Evolutionary conservation across 2,888 invertebrate genomes (phyloP).

Genomic region (Thymelicus acteon): DNA sequence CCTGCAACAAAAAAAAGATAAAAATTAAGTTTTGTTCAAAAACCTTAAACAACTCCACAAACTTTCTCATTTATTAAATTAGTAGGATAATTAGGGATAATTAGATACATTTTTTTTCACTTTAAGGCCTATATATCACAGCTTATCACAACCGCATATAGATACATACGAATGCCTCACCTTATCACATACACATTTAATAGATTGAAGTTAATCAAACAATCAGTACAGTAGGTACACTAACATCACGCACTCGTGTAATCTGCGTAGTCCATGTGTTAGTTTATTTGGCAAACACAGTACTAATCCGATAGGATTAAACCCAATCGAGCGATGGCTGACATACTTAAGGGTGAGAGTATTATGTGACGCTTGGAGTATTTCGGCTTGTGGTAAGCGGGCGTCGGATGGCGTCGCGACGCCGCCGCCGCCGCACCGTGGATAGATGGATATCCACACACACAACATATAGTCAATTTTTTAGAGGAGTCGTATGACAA

Average conservation of each 20-base stretch:
- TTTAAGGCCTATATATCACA: too few relatives aligned
- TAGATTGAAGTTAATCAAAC: not conserved
- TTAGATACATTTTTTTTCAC: too few relatives aligned
- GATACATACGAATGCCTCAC: too few relatives aligned
- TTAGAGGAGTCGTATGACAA: too few relatives aligned
- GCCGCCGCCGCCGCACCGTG: not conserved
- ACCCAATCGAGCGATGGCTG: constrained; percentile 5
- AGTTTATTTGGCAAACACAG: constrained; percentile 11
- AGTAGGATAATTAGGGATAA: too few relatives aligned
- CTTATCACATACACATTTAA: not conserved
- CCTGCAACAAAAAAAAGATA: not conserved
- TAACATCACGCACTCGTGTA: not conserved
- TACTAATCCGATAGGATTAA: constrained; percentile 7
- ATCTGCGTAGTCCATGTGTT: constrained; percentile 2
- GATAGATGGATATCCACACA: too few relatives aligned
- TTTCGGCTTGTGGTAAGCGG: not conserved
- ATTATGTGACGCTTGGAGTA: not conserved
- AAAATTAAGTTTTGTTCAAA: too few relatives aligned
- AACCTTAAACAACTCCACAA: too few relatives aligned
- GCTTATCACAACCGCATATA: too few relatives aligned
- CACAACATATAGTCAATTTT: too few relatives aligned
- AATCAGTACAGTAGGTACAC: not conserved
- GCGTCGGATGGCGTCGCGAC: not conserved
- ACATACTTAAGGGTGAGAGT: constrained; percentile 9
- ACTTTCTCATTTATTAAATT: too few relatives aligned